phyloP scores from a whole-genome alignment of 2,113 vertebrate genomes.

The Catharus bicknelli region DNA sequence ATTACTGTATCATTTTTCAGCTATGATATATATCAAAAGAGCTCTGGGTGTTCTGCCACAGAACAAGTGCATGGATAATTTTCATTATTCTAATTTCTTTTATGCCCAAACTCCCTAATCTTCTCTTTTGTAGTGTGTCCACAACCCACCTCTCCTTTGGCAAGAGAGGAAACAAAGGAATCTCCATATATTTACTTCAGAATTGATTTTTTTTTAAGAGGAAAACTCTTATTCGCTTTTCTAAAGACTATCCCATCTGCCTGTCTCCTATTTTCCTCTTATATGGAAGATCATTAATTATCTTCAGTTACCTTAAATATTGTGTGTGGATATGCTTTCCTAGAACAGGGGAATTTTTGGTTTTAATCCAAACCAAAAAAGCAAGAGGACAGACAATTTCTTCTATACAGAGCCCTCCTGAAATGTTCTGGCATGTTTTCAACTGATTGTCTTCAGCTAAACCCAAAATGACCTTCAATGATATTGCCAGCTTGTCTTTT shows the following conservation, averaged over 20 bases:
- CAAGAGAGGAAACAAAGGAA: neutral
- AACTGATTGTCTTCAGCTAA: neutral
- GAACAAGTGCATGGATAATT: neutral
- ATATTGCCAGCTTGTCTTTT: neutral
- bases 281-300: neutral
- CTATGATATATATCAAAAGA: neutral
- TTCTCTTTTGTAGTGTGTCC: neutral
- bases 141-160: neutral
- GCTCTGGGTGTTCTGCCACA: neutral
- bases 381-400: neutral
- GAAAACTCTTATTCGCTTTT: neutral
- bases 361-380: neutral
- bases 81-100: neutral
- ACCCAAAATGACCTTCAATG: neutral
- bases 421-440: neutral
- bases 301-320: neutral
- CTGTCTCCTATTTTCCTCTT: neutral
- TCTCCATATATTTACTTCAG: neutral
- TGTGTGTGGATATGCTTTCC: neutral
- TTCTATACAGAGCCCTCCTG: neutral
- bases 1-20: neutral
- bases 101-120: neutral
- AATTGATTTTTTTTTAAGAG: neutral
- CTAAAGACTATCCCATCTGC: neutral
- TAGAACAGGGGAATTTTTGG: neutral